These are phyloP conservation scores for Nanger granti DNA, from an alignment of 2,113 vertebrate species.

Conservation along the genomic window DNA sequence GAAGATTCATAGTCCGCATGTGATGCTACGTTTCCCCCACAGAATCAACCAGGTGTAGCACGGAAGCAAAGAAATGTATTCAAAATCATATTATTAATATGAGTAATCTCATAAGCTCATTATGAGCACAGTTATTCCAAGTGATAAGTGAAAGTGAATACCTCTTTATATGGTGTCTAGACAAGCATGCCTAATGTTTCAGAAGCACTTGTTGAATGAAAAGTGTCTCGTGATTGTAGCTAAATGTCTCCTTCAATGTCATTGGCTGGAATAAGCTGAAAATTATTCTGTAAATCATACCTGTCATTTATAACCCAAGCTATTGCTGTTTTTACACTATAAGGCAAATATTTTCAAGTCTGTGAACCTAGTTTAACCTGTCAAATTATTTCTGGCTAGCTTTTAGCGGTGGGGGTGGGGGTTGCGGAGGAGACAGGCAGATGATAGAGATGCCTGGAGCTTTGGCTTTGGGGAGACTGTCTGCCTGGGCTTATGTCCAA, in stretches of 20 bases:
- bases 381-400: not conserved
- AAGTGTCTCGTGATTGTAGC: not conserved
- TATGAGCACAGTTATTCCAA: not conserved
- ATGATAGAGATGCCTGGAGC: not conserved
- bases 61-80: not conserved
- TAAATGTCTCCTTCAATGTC: not conserved
- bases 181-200: not conserved
- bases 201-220: not conserved
- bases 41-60: not conserved
- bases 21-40: not conserved
- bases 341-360: not conserved
- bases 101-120: not conserved
- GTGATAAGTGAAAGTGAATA: not conserved
- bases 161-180: not conserved
- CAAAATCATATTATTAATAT: not conserved
- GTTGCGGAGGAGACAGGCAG: not conserved
- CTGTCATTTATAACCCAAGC: not conserved
- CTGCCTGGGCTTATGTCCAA: not conserved
- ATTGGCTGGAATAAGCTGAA: not conserved
- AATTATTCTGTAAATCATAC: not conserved
- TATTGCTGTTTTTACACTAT: not conserved
- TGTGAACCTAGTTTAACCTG: not conserved
- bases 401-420: not conserved
- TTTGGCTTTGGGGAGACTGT: not conserved
- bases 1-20: not conserved